Evolutionary conservation across 2,888 invertebrate species (phyloP).

Genomic region (Chrysodeixis includens): DNA sequence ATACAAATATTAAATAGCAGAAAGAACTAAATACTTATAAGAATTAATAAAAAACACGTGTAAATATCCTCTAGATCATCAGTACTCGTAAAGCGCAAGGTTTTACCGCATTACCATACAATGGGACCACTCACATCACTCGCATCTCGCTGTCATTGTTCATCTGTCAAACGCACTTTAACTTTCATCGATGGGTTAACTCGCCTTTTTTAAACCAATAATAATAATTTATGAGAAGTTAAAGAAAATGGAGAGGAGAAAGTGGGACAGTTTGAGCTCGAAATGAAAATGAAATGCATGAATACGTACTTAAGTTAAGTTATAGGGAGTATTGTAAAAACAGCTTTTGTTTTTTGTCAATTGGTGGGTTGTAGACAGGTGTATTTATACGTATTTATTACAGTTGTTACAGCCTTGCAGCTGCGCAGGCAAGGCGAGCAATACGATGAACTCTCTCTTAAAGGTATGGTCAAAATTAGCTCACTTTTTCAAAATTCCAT

Average conservation of each 20-base stretch:
- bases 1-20: no score
- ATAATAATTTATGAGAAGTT: not conserved
- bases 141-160: conserved; percentile 55
- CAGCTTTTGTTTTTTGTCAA: not conserved
- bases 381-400: not conserved
- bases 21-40: no score
- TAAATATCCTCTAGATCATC: conserved; percentile 25
- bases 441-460: not conserved
- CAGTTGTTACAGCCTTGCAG: not conserved
- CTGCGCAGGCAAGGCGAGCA: not conserved
- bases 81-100: conserved; percentile 32
- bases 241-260: no score
- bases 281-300: no score
- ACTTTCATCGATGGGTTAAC: conserved; percentile 38
- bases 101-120: conserved; percentile 62
- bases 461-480: no score
- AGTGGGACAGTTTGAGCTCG: no score
- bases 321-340: not conserved
- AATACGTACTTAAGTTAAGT: no score
- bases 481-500: no score
- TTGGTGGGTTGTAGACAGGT: not conserved
- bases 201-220: conserved; percentile 20
- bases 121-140: conserved; percentile 18
- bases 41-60: no score
- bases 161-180: conserved; percentile 46